Conservation (phyloP, 2,113 vertebrate species). For the Gorsachius goisagi region DNA sequence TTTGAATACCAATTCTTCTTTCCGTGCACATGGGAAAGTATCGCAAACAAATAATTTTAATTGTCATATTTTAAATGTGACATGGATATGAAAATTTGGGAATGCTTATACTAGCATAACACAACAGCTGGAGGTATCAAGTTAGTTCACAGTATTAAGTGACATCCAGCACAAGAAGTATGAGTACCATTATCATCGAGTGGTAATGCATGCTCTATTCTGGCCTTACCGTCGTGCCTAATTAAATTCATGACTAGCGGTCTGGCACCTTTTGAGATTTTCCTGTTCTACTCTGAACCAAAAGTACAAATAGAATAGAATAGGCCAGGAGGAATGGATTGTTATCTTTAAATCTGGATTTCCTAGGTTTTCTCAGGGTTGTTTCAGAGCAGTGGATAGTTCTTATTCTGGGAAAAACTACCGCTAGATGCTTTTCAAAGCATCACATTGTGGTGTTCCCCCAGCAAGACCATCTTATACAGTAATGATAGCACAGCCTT, state of each 20-base stretch:
- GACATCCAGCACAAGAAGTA: not conserved
- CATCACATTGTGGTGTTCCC: not conserved
- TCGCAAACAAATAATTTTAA: not conserved
- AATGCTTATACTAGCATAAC: not conserved
- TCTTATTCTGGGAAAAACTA: not conserved
- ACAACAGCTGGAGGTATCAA: not conserved
- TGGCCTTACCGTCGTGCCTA: not conserved
- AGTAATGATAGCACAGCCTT: not conserved
- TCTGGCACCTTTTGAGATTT: not conserved
- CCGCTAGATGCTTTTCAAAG: not conserved
- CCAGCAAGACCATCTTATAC: not conserved
- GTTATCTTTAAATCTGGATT: not conserved
- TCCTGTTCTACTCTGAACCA: not conserved
- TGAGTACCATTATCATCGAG: not conserved
- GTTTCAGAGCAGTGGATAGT: not conserved
- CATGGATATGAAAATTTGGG: not conserved
- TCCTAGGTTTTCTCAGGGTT: not conserved
- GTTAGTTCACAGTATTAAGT: not conserved
- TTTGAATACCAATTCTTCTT: not conserved
- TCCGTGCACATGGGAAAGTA: not conserved
- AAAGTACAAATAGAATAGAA: not conserved
- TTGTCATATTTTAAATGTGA: not conserved
- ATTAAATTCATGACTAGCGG: not conserved
- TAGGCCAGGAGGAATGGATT: not conserved
- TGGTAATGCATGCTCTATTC: not conserved